A percentile compares a stretch with the other conserved stretches of the same genome.
phyloP scores from a whole-genome alignment of 2,797 vertebrate species.

The Myoxocephalus aenaeus region DNA sequence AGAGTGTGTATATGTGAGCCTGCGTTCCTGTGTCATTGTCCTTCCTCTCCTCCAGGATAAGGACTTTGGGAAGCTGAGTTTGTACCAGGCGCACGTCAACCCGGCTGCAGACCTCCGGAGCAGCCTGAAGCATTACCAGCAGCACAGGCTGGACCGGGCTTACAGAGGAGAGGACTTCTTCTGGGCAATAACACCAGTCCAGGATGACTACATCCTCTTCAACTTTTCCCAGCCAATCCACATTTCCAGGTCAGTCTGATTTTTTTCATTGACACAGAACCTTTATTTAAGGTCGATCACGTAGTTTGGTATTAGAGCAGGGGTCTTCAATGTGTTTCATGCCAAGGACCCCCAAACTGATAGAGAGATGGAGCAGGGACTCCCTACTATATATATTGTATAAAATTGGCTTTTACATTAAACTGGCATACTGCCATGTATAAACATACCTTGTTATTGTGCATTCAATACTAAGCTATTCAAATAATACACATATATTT shows the following conservation, averaged over 20 bases:
- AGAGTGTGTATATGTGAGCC: not conserved
- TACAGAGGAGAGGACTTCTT: conserved; percentile 84
- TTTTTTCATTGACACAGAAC: not conserved
- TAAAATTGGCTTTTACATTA: too few species aligned
- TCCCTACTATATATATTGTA: too few species aligned
- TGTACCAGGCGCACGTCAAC: conserved; percentile 82
- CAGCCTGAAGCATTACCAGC: conserved; percentile 81
- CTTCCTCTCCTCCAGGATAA: conserved; percentile 78
- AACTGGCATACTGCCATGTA: too few species aligned
- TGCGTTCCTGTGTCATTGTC: not conserved
- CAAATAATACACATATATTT: too few species aligned
- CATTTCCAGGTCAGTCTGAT: conserved; percentile 81
- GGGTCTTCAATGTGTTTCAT: too few species aligned
- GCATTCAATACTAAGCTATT: too few species aligned
- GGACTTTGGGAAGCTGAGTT: conserved; percentile 82
- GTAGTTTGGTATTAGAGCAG: not conserved
- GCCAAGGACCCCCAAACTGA: too few species aligned
- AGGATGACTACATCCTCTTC: conserved; percentile 84
- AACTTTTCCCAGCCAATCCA: conserved; percentile 77
- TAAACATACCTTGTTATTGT: too few species aligned
- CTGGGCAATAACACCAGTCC: conserved; percentile 83
- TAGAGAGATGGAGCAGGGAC: too few species aligned
- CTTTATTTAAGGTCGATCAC: not conserved
- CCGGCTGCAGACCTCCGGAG: conserved; percentile 82
- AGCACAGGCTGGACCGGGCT: conserved; percentile 80